Conservation (phyloP, 2,888 invertebrate species). For the Buathra laborator region DNA sequence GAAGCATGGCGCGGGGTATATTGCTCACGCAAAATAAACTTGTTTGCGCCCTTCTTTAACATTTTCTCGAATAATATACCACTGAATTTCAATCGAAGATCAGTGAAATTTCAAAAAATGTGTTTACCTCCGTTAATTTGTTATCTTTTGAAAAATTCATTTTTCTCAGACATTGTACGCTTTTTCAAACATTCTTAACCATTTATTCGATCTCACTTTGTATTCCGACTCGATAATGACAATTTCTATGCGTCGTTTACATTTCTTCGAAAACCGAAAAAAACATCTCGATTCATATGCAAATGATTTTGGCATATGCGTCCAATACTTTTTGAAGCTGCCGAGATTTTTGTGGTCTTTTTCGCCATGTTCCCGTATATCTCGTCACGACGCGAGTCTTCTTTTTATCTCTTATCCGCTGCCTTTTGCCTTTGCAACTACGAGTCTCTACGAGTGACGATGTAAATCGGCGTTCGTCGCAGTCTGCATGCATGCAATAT, state of each 20-base stretch:
- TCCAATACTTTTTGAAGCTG: neutral
- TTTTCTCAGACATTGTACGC: neutral
- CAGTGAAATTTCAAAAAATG: neutral
- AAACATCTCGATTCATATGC: slow-evolving; percentile 37
- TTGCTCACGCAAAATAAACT: slow-evolving; percentile 42
- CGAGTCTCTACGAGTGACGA: slow-evolving; percentile 7
- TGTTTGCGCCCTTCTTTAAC: neutral
- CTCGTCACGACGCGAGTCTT: slow-evolving; percentile 27
- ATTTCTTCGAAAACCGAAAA: neutral
- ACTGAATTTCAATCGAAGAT: neutral
- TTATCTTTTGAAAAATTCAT: neutral
- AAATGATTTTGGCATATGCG: slow-evolving; percentile 24
- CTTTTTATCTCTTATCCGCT: neutral
- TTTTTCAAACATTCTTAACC: neutral
- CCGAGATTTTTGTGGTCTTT: slow-evolving; percentile 18
- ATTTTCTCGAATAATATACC: neutral
- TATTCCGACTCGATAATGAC: neutral
- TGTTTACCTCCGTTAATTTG: neutral
- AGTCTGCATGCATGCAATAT: slow-evolving; percentile 3
- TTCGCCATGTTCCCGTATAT: neutral
- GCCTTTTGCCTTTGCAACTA: neutral
- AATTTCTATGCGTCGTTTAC: neutral
- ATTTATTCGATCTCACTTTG: neutral
- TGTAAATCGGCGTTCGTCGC: slow-evolving; percentile 14
- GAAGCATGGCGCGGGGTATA: slow-evolving; percentile 14